Conservation (phyloP, 2,888 invertebrate species). For the Oscheius sp. region DNA sequence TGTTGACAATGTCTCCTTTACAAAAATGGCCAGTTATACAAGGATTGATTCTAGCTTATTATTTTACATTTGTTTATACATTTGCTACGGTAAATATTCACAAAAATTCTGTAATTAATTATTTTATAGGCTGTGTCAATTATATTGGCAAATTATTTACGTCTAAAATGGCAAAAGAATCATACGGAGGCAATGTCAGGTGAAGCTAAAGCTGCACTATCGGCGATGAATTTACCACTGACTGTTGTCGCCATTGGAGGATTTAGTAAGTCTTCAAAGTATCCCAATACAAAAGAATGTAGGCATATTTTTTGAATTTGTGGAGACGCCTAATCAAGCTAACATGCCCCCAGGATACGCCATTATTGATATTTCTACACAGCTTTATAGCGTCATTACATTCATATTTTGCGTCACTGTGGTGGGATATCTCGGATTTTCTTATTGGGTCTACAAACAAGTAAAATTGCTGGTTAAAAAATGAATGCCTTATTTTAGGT, state of each 20-base stretch:
- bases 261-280: not conserved
- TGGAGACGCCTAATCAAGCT: not conserved
- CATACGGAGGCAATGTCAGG: not conserved
- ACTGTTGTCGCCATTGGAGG: not conserved
- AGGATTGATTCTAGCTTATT: not conserved
- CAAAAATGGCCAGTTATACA: conserved; percentile 1
- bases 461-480: not conserved
- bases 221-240: not conserved
- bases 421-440: not conserved
- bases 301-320: not conserved
- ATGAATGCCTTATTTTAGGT: not conserved
- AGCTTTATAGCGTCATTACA: not conserved
- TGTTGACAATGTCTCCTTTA: not conserved
- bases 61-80: conserved; percentile 20
- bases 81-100: not conserved
- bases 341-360: not conserved
- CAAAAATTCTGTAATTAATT: not conserved
- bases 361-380: conserved; percentile 5
- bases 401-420: not conserved
- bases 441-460: not conserved
- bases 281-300: no score
- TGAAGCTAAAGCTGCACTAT: not conserved
- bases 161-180: conserved; percentile 2
- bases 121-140: not conserved
- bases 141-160: not conserved